phyloP scores from a whole-genome alignment of 1,140 invertebrate species.

The Drosophila ambigua region DNA sequence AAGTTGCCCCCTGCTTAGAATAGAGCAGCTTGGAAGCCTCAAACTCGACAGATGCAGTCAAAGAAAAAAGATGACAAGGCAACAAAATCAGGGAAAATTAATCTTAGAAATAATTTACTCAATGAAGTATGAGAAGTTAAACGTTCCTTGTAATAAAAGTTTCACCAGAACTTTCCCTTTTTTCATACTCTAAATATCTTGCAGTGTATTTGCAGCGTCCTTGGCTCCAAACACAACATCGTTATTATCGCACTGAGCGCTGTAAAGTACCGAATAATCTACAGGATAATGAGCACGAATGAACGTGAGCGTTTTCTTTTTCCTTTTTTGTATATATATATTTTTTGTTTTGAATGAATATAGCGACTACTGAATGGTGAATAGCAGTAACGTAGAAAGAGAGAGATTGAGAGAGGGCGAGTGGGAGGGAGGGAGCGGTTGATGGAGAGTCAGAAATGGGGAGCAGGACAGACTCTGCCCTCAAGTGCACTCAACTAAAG shows the following conservation, averaged over 20 bases:
- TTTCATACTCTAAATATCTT: not conserved
- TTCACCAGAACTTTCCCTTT: too few species aligned
- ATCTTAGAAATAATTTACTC: not conserved
- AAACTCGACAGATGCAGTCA: slow-evolving; percentile 25
- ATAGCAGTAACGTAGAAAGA: not conserved
- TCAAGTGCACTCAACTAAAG: slow-evolving; percentile 59
- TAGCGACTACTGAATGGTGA: slow-evolving; percentile 19
- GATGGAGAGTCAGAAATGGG: not conserved
- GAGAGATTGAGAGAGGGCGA: not conserved
- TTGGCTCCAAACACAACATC: slow-evolving; percentile 60
- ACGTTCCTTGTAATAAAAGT: too few species aligned
- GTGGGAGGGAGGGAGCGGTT: too few species aligned
- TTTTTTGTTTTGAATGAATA: slow-evolving; percentile 49
- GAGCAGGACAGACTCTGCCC: slow-evolving; percentile 10
- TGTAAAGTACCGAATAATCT: slow-evolving; percentile 78
- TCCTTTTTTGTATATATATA: slow-evolving; percentile 8
- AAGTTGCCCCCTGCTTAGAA: slow-evolving; percentile 36
- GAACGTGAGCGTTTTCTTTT: slow-evolving; percentile 63
- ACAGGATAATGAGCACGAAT: slow-evolving; percentile 78
- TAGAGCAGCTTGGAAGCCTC: slow-evolving; percentile 22
- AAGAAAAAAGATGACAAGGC: not conserved
- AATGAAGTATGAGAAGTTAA: not conserved
- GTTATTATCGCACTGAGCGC: slow-evolving; percentile 77
- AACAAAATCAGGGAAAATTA: not conserved
- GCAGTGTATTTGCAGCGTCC: slow-evolving; percentile 38